Evolutionary conservation across 2,888 invertebrate species (phyloP).

Genomic region (Amphipyra tragopoginis): DNA sequence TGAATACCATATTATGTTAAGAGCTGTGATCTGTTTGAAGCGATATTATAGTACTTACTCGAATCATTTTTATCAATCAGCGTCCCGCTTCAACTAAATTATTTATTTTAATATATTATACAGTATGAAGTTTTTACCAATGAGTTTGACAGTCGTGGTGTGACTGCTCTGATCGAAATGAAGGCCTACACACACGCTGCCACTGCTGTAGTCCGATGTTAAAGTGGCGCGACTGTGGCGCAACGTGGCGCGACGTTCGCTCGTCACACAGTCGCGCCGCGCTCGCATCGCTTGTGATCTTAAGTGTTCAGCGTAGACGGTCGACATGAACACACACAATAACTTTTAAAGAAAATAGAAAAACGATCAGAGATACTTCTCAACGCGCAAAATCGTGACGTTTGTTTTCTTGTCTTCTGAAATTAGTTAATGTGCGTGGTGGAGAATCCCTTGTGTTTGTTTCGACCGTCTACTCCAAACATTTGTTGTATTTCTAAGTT

Average conservation of each 20-base stretch:
- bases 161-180: slow-evolving; percentile 41
- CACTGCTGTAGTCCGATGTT: slow-evolving; percentile 31
- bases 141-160: slow-evolving; percentile 38
- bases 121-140: slow-evolving; percentile 3
- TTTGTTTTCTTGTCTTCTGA: slow-evolving; percentile 4
- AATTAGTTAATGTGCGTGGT: background rate
- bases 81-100: slow-evolving; percentile 21
- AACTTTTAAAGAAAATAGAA: background rate
- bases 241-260: background rate
- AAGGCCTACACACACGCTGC: slow-evolving; percentile 61
- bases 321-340: background rate
- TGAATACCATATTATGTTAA: slow-evolving; percentile 13
- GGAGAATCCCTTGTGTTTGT: background rate
- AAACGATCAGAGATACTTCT: slow-evolving; percentile 3
- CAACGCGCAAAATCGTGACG: slow-evolving; percentile 4
- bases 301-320: slow-evolving; percentile 25
- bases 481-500: slow-evolving; percentile 52
- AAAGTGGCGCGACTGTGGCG: slow-evolving; percentile 17
- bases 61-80: slow-evolving; percentile 26
- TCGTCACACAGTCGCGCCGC: background rate
- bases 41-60: slow-evolving; percentile 44
- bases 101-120: slow-evolving; percentile 6
- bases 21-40: slow-evolving; percentile 40
- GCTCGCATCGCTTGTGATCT: slow-evolving; percentile 20
- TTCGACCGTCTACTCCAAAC: slow-evolving; percentile 18